phyloP scores from a whole-genome alignment of 2,113 vertebrate genomes.

The Mesitornis unicolor region DNA sequence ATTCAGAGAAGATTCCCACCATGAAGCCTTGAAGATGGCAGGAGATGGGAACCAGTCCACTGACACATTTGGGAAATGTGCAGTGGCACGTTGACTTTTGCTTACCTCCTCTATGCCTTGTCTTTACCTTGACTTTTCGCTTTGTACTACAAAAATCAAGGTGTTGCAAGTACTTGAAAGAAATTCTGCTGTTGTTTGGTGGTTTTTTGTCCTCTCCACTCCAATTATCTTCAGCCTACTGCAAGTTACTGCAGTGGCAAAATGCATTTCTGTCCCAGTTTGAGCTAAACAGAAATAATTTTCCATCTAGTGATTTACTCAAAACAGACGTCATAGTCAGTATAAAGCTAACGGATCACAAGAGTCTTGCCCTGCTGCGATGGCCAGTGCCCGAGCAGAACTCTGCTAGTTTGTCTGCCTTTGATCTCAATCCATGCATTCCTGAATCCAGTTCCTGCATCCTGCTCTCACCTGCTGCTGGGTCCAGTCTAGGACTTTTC shows the following conservation, averaged over 20 bases:
- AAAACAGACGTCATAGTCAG: too few species aligned
- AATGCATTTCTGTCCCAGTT: neutral
- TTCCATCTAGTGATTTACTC: too few species aligned
- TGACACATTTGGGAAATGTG: accelerated
- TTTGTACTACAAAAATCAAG: neutral
- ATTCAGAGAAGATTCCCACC: neutral
- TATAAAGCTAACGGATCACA: too few species aligned
- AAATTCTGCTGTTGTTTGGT: neutral
- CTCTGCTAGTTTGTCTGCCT: too few species aligned
- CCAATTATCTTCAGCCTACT: neutral
- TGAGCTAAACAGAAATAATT: too few species aligned
- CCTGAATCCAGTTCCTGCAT: too few species aligned
- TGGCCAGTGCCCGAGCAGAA: too few species aligned
- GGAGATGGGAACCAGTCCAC: neutral
- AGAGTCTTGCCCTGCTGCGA: too few species aligned
- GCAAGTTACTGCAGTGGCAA: neutral
- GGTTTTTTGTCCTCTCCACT: neutral
- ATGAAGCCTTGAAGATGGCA: neutral
- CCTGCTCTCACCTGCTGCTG: too few species aligned
- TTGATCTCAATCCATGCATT: too few species aligned
- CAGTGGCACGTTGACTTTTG: accelerated
- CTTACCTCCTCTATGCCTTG: neutral
- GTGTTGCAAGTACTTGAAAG: neutral
- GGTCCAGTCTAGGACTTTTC: too few species aligned
- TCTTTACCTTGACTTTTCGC: neutral